A percentile compares a stretch with the other conserved stretches of the same genome.
phyloP scores from a whole-genome alignment of 2,888 invertebrate species.

The Coremacera marginata region DNA sequence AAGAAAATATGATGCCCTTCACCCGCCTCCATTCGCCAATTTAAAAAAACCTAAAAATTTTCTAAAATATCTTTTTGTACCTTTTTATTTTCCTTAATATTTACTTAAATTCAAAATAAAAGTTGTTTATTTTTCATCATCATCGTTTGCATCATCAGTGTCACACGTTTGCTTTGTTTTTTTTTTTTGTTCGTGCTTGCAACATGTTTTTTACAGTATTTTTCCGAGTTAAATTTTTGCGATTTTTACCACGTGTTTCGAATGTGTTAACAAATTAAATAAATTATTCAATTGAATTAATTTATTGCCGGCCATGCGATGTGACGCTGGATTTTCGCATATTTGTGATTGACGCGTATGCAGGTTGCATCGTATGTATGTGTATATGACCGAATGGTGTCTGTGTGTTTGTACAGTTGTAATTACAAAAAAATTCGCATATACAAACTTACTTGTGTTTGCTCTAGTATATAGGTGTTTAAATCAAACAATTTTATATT shows the following conservation, averaged over 20 bases:
- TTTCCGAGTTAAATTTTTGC: neutral
- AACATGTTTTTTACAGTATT: neutral
- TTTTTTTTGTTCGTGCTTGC: neutral
- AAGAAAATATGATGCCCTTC: no score
- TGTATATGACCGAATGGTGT: neutral
- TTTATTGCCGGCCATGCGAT: conserved; percentile 58
- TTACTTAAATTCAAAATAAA: no score
- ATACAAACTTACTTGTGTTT: neutral
- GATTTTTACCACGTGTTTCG: conserved; percentile 44
- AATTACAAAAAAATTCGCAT: neutral
- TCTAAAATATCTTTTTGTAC: no score
- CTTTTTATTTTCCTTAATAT: no score
- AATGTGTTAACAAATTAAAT: conserved; percentile 64
- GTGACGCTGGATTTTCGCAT: neutral
- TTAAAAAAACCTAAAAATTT: no score
- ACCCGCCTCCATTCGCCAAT: no score
- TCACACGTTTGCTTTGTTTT: no score
- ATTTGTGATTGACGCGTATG: conserved; percentile 15
- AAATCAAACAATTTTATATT: neutral
- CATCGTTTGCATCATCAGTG: no score
- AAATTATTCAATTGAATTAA: conserved; percentile 67
- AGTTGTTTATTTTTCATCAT: no score
- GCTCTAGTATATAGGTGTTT: neutral
- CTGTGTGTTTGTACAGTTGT: neutral
- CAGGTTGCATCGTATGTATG: neutral